Evolutionary conservation across 1,140 invertebrate genomes (phyloP), one percentile per base, ranked within the genome.

Genomic region (Zaprionus africanus): DNA sequence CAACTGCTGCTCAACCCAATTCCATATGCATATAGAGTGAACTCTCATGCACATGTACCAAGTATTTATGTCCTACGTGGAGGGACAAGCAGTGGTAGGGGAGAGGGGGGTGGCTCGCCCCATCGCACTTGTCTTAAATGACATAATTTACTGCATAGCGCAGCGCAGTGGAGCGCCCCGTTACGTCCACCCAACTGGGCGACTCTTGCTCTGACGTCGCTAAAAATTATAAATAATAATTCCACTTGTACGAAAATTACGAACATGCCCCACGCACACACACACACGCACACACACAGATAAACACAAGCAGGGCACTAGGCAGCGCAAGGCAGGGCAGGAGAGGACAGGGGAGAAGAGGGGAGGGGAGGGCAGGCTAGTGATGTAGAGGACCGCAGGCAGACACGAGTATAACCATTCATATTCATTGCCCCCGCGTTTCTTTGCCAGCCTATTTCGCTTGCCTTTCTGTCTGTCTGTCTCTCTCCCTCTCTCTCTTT

Each of bases 211-310:
- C 38, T 86, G 83, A 79, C 77, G 83, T 75, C 79, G 71, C 78
- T 76, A 82, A 88, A 87, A 88, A 88, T 87, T 87, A 87, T 87
- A 87, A 87, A 87, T 88, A 88, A 88, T 87, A 87, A 88, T 86
- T 87, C 84, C 84, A 87, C 85, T 84, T 87, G 84, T 88, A 84
- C 79, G 85, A 87, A 82, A 86, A 88, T 87, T 85, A 79, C 82
- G 62, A 73, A 73, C 75, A 77, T 72, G 69, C 70, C 75, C 69
- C 75, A 78, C 70, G 70, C 75, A 74, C 58, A 15, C 26, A 65
- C 54, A 70, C 51, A 63, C 54, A 60, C 31, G 76, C 24, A 26
- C 22, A 53, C 13, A 65, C 9, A 38, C 6, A 56, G 22, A 22
- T 2, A 22, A 57, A 53, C 31, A 56, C 65, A 15, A 7, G 15